Evolutionary conservation across 1,140 invertebrate genomes (phyloP), one percentile per base, ranked within the genome.

Genomic region (Varroa destructor): DNA sequence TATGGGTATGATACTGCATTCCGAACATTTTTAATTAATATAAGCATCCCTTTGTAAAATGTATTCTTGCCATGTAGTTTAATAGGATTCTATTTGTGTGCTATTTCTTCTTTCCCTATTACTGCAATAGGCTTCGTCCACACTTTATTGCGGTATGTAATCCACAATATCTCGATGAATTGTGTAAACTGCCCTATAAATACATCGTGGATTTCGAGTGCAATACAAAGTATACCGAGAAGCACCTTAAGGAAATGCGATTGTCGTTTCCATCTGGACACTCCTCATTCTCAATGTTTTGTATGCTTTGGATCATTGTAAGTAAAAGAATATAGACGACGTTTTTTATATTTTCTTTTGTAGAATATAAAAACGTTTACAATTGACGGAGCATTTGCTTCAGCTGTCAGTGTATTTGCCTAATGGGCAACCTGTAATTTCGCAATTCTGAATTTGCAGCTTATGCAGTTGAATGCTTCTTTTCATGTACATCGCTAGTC

Each of bases 61-160:
- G 46, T 51, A 51, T 51, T 3, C 46, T 51, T 51, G 3, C 46
- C 8, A 8, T 51, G 8, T 51, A 51, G 8, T 51, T 51, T 51
- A 51, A 51, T 51, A 8, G 25, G 25, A 5, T 51, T 58, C 57
- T 58, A 12, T 5, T 58, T 42, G 25, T 58, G 12, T 58, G 57
- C 6, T 36, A 6, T 12, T 58, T 58, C 55, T n/a, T 10, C 55
- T 56, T n/a, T 10, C 25, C 12, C 25, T 36, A 58, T 36, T 3
- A 58, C 12, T 58, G 25, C 3, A 12, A 37, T 46, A 67, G 61
- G 67, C 81, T 97, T 72, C 81, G 94, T 14, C 94, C 94, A 6
- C 91, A 97, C 81, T 97, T 97, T 80, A 85, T 93, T 74, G 83
- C 83, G 75, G 80, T 74, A 77, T 85, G 86, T 43, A 78, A 83